Conservation (phyloP, 2,888 invertebrate genomes). For the Lepidochitona cinerea region DNA sequence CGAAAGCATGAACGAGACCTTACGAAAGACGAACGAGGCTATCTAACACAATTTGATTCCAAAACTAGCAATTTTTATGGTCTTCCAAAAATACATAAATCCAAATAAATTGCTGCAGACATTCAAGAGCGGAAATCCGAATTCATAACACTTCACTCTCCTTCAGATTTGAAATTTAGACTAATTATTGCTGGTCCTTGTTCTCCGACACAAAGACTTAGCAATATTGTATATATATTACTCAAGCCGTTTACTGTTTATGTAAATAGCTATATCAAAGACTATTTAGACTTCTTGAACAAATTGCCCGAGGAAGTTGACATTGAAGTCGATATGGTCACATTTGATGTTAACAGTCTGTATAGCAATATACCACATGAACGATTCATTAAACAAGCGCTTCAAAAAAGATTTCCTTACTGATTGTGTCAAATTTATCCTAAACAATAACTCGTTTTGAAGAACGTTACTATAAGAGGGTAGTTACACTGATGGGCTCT, state of each 20-base stretch:
- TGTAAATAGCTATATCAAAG: neutral
- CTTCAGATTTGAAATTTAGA: neutral
- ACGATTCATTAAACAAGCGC: neutral
- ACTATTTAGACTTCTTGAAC: conserved; percentile 9
- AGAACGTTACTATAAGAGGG: too few relatives aligned
- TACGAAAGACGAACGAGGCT: neutral
- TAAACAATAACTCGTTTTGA: conserved; percentile 19
- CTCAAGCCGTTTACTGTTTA: neutral
- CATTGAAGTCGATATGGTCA: neutral
- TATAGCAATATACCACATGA: conserved; percentile 20
- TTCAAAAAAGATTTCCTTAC: conserved; percentile 13
- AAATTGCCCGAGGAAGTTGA: neutral
- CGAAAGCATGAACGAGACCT: neutral
- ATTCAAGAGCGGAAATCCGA: neutral
- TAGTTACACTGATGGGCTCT: too few relatives aligned
- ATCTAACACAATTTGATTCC: neutral
- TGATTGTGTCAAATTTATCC: conserved; percentile 13
- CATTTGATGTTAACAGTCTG: conserved; percentile 4
- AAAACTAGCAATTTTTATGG: neutral
- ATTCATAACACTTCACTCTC: neutral
- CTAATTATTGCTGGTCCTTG: neutral
- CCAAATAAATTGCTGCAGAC: neutral
- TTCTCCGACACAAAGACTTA: conserved; percentile 5
- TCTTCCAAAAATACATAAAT: neutral
- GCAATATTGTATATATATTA: neutral